A percentile compares a stretch with the other conserved stretches of the same genome.
phyloP scores from a whole-genome alignment of 2,888 invertebrate genomes.

The Leucoptera coffeella region DNA sequence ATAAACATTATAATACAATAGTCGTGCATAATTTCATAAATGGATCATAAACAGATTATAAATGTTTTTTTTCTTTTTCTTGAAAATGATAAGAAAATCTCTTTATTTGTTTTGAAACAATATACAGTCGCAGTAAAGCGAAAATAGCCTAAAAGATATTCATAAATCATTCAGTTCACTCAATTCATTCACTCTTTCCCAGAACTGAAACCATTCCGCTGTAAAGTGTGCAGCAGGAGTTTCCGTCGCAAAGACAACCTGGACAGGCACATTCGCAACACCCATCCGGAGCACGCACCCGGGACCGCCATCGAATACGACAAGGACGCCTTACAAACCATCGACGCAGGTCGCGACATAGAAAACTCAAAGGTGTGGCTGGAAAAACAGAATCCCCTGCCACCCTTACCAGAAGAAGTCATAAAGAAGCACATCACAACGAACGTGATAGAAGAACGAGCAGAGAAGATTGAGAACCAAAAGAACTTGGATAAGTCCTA shows the following conservation, averaged over 20 bases:
- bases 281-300: constrained; percentile 54
- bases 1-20: too few relatives aligned
- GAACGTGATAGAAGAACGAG: not conserved
- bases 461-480: not conserved
- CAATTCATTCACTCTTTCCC: constrained; percentile 11
- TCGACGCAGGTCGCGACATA: constrained; percentile 4
- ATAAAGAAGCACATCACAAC: constrained; percentile 19
- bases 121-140: too few relatives aligned
- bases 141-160: too few relatives aligned
- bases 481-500: constrained; percentile 22
- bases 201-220: constrained; percentile 66
- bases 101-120: too few relatives aligned
- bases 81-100: too few relatives aligned
- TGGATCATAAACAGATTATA: too few relatives aligned
- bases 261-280: constrained; percentile 67
- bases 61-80: too few relatives aligned
- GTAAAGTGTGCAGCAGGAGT: constrained; percentile 62
- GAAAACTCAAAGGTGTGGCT: constrained; percentile 10
- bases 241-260: constrained; percentile 76
- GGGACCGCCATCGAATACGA: constrained; percentile 27
- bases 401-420: constrained; percentile 25
- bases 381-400: constrained; percentile 25
- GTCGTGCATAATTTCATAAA: too few relatives aligned
- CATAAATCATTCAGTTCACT: too few relatives aligned
- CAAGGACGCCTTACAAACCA: constrained; percentile 17